A percentile compares a stretch with the other conserved stretches of the same genome.
Conservation (phyloP, 2,888 invertebrate species). For the Serripes groenlandicus region DNA sequence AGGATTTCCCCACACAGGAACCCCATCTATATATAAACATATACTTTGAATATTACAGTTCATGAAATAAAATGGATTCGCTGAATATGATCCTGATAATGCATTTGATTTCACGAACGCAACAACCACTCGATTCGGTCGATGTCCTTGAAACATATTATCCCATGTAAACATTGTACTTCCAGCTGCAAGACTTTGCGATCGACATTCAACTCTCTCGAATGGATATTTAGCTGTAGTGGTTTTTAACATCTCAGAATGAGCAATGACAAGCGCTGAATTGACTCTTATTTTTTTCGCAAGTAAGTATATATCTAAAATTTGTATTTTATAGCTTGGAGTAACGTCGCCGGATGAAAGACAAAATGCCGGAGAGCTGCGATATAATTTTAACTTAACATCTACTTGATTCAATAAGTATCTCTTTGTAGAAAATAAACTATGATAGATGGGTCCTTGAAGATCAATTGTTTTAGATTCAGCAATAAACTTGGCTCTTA, state of each 20-base stretch:
- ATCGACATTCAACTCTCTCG: slow-evolving; percentile 42
- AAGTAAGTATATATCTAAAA: slow-evolving; percentile 52
- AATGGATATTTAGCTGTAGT: slow-evolving; percentile 55
- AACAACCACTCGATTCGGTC: slow-evolving; percentile 43
- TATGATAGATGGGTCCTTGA: slow-evolving; percentile 54
- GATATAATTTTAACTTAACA: slow-evolving; percentile 59
- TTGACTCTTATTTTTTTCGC: slow-evolving; percentile 52
- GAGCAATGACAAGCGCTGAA: slow-evolving; percentile 52
- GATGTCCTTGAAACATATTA: slow-evolving; percentile 53
- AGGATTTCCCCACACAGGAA: slow-evolving; percentile 52
- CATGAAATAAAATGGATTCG: slow-evolving; percentile 56
- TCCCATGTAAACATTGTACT: slow-evolving; percentile 53
- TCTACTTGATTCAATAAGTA: slow-evolving; percentile 63
- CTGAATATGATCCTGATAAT: slow-evolving; percentile 41
- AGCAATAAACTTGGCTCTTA: slow-evolving; percentile 22
- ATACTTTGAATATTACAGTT: slow-evolving; percentile 48
- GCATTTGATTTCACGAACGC: slow-evolving; percentile 54
- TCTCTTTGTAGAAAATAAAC: slow-evolving; percentile 45
- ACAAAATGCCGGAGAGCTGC: slow-evolving; percentile 58
- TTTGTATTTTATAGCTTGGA: slow-evolving; percentile 49
- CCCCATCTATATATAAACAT: slow-evolving; percentile 49
- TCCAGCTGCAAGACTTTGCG: slow-evolving; percentile 50
- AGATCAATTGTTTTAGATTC: slow-evolving; percentile 45
- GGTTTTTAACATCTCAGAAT: slow-evolving; percentile 56
- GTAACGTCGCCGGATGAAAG: slow-evolving; percentile 48